Base-by-base conservation (phyloP, 2,888 invertebrate species). In the Hemicrepidius hirtus region DNA sequence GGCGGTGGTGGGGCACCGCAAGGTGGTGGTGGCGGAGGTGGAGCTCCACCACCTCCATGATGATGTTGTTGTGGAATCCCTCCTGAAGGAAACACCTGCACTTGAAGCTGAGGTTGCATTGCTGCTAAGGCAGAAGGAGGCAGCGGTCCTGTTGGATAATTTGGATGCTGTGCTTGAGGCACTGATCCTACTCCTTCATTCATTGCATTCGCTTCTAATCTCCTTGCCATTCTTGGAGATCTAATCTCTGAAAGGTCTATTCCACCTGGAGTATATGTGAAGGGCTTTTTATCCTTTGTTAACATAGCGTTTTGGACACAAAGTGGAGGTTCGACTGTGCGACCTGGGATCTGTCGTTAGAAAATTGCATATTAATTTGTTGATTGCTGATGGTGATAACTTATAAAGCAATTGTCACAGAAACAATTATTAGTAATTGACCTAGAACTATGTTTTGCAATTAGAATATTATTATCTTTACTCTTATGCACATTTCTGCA, bases 251-350 rank as follows among this genome's bases (percentile, higher is more conserved):
- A 95, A 63, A 97, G 88, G 86, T 97, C 96, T 71, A 97, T 90
- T 76, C 97, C 97, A 16, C 97, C 97, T 0, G 97, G 97, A 16
- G 97, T 96, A 86, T 97, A 97, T n/a, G 97, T 97, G 85, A 97
- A 97, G 10, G 97, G 97, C 83, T 97, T 97, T 87, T 97, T 97
- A 87, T 97, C 97, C 87, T 97, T 97, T 81, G 95, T 95, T 93
- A 96, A 93, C 95, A 96, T 96, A 35, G 97, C 96, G 86, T 96
- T 95, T 85, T 96, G 96, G 69, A 97, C 94, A 80, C 96, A 95
- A 76, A 94, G 93, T 75, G 97, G 97, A 49, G 96, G 95, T 84
- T 95, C 95, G 32, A 69, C 71, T 63, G 79, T 68, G n/a, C 69
- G 73, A 55, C 71, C 74, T 70, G 74, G 63, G 64, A 74, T 41